phyloP scores from a whole-genome alignment of 2,888 invertebrate genomes.

The Andrena praecox region DNA sequence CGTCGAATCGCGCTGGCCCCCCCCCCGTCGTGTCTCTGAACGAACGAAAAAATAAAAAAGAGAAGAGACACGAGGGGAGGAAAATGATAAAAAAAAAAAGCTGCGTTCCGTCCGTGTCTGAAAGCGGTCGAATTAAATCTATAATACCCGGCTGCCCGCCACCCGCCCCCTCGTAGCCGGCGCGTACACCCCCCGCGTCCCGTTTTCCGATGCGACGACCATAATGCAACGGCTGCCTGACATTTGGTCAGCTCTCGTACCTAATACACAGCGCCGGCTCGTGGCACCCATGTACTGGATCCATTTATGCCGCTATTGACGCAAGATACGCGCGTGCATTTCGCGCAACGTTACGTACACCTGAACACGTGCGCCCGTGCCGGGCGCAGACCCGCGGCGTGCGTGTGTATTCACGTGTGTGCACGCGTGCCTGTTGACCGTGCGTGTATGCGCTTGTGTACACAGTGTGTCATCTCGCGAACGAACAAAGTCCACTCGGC shows the following conservation, averaged over 20 bases:
- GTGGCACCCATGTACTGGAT: conserved; percentile 45
- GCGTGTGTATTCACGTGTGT: background rate
- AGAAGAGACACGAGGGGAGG: no score
- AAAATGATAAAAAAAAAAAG: conserved; percentile 36
- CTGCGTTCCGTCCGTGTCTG: conserved; percentile 39
- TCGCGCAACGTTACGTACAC: conserved; percentile 47
- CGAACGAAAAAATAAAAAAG: background rate
- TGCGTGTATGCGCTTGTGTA: conserved; percentile 35
- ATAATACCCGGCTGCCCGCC: conserved; percentile 33
- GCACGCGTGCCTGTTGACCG: conserved; percentile 17
- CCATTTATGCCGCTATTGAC: conserved; percentile 61
- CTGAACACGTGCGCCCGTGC: conserved; percentile 8
- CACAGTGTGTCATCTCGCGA: conserved; percentile 73
- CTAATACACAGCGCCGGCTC: conserved; percentile 43
- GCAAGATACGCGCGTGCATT: conserved; percentile 60
- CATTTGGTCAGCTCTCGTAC: conserved; percentile 54
- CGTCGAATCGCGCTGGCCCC: conserved; percentile 62
- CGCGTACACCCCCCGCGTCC: conserved; percentile 18
- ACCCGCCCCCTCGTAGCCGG: background rate
- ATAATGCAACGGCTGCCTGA: conserved; percentile 60
- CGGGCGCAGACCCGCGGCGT: background rate
- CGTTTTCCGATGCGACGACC: conserved; percentile 60
- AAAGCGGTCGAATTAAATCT: conserved; percentile 64
- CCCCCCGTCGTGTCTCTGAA: background rate
- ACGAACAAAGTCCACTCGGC: conserved; percentile 81